Evolutionary conservation across 2,797 vertebrate genomes (phyloP).

Genomic region (Tokudaia tokunoshimensis): DNA sequence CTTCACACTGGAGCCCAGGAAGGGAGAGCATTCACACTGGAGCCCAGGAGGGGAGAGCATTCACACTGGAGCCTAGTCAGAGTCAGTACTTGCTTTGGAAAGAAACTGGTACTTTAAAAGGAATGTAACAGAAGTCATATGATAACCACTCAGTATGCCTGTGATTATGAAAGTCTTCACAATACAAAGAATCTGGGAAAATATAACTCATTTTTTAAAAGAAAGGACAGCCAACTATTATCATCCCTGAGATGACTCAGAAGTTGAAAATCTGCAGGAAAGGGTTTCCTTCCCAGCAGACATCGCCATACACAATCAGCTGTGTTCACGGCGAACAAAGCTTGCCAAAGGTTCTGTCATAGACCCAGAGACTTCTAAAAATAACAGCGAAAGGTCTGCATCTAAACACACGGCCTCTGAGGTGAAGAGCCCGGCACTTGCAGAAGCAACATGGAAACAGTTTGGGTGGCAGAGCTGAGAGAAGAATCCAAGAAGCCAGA

Average conservation of each 20-base stretch:
- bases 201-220: slow-evolving; percentile 42
- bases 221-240: not conserved
- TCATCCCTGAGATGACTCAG: not conserved
- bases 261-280: not conserved
- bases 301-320: not conserved
- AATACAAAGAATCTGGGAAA: slow-evolving; percentile 19
- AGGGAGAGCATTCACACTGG: not conserved
- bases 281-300: slow-evolving; percentile 29
- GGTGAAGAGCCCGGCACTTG: not conserved
- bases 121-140: slow-evolving; percentile 49
- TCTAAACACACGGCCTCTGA: not conserved
- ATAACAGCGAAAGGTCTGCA: not conserved
- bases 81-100: not conserved
- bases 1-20: not conserved
- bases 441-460: not conserved
- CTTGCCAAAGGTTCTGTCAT: slow-evolving; percentile 3
- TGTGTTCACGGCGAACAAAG: not conserved
- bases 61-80: slow-evolving; percentile 31
- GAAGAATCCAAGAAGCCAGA: slow-evolving; percentile 22
- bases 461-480: not conserved
- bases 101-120: not conserved
- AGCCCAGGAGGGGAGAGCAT: not conserved
- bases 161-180: slow-evolving; percentile 40
- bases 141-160: not conserved
- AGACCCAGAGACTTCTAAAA: slow-evolving; percentile 41